These are phyloP conservation scores for Cepphus grylle DNA, from an alignment of 2,113 vertebrate species.

Conservation along the genomic window DNA sequence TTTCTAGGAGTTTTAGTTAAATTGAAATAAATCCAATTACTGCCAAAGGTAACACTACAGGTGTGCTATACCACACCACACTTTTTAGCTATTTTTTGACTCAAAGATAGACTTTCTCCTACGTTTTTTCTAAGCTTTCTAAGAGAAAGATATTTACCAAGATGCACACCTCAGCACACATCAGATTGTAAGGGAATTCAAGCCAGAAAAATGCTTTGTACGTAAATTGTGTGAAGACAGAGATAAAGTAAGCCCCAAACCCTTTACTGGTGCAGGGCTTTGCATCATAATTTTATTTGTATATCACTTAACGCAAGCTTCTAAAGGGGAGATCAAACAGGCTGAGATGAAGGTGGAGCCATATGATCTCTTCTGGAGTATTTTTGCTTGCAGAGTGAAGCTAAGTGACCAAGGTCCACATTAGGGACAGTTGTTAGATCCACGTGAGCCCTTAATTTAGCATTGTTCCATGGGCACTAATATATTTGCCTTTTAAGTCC, in stretches of 20 bases:
- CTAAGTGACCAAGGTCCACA: background rate
- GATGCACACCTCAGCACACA: background rate
- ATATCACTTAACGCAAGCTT: background rate
- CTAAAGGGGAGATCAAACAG: background rate
- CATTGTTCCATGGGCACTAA: background rate
- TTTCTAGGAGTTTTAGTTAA: background rate
- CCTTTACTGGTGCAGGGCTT: background rate
- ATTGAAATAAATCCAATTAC: background rate
- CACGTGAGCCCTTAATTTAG: background rate
- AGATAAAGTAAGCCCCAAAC: background rate
- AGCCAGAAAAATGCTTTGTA: background rate
- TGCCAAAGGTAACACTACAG: background rate
- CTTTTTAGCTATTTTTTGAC: background rate
- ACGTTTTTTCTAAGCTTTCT: background rate
- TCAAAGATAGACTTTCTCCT: background rate
- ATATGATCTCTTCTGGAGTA: background rate
- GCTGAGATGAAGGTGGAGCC: background rate
- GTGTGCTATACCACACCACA: background rate
- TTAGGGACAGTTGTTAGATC: background rate
- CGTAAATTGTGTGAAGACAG: background rate
- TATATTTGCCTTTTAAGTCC: background rate
- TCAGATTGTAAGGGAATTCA: background rate
- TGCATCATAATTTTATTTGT: background rate
- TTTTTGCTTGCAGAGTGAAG: background rate
- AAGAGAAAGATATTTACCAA: background rate